These are phyloP conservation scores for Neosilurus hyrtlii DNA, from an alignment of 2,797 vertebrate species.

Conservation along the genomic window DNA sequence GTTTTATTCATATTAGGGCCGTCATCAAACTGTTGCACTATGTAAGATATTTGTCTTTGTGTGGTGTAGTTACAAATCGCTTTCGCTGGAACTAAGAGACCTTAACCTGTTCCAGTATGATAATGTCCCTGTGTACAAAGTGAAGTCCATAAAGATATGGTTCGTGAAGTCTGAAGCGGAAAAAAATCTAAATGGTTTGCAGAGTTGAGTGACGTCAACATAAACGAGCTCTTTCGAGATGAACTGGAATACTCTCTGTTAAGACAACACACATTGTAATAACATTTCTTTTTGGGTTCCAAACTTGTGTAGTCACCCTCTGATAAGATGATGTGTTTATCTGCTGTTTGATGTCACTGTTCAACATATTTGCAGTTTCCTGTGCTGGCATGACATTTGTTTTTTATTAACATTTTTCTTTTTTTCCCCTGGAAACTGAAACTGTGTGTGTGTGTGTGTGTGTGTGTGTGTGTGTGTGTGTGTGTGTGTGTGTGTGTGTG, in stretches of 20 bases:
- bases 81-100: background rate
- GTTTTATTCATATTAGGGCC: background rate
- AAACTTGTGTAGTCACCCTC: background rate
- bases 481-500: too few species aligned
- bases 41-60: background rate
- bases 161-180: background rate
- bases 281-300: background rate
- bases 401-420: background rate
- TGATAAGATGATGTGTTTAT: slow-evolving; percentile 26
- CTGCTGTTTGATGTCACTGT: slow-evolving; percentile 22
- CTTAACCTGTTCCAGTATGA: background rate
- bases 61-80: background rate
- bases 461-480: background rate
- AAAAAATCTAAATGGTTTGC: background rate
- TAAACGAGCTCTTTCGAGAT: too few species aligned
- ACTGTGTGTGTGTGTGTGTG: background rate
- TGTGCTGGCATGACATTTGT: background rate
- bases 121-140: background rate
- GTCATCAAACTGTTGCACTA: background rate
- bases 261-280: too few species aligned
- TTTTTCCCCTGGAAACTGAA: background rate
- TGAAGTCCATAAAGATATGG: background rate
- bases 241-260: background rate
- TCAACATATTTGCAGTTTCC: slow-evolving; percentile 1
- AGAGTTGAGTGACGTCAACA: background rate